These are phyloP conservation scores for Loris lydekkerianus DNA, from an alignment of 2,797 vertebrate genomes.

Conservation along the genomic window DNA sequence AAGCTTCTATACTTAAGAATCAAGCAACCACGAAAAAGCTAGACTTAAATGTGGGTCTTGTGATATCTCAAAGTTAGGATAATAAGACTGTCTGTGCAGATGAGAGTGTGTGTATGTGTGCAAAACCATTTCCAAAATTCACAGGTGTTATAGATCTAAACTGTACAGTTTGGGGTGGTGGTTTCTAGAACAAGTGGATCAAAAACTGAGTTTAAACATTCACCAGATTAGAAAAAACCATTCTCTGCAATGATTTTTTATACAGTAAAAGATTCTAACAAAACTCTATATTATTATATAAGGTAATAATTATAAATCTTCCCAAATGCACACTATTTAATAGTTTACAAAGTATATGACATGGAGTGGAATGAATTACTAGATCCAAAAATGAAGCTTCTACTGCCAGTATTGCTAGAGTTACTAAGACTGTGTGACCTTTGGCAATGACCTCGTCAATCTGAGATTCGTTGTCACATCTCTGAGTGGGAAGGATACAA, in stretches of 20 bases:
- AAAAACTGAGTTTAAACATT: constrained; percentile 44
- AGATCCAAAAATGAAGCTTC: not conserved
- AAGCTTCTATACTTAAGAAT: not conserved
- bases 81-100: not conserved
- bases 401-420: not conserved
- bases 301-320: constrained; percentile 10
- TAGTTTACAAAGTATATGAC: not conserved
- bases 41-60: not conserved
- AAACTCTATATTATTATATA: not conserved
- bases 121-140: not conserved
- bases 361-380: not conserved
- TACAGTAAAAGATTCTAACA: not conserved
- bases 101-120: not conserved
- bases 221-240: not conserved
- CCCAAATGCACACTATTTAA: not conserved
- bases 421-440: constrained; percentile 1
- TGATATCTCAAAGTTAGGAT: not conserved
- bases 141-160: constrained; percentile 44
- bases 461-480: not conserved
- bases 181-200: constrained; percentile 12
- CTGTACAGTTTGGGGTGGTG: not conserved
- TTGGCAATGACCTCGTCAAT: not conserved
- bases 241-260: not conserved
- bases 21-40: not conserved
- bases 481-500: constrained; percentile 5